phyloP scores from a whole-genome alignment of 2,888 invertebrate species.

The Agriotes lineatus region DNA sequence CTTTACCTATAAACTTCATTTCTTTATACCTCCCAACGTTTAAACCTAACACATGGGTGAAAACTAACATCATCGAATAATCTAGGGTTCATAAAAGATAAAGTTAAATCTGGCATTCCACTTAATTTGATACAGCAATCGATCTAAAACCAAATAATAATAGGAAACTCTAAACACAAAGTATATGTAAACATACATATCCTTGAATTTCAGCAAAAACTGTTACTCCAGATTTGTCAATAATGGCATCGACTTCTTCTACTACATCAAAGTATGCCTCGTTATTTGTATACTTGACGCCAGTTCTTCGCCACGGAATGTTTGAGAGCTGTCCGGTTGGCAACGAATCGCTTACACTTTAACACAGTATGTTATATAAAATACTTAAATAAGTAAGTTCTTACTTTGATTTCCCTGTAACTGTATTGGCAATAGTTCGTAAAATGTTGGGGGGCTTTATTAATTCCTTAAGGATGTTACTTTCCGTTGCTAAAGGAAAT shows the following conservation, averaged over 20 bases:
- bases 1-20: no score
- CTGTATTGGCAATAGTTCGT: constrained; percentile 96
- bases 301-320: constrained; percentile 97
- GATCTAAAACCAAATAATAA: constrained; percentile 76
- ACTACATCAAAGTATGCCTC: constrained; percentile 99
- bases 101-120: constrained; percentile 98
- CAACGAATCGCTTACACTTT: constrained; percentile 88
- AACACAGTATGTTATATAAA: constrained; percentile 28
- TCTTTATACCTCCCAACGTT: constrained; percentile 99
- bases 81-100: constrained; percentile 97
- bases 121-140: constrained; percentile 98
- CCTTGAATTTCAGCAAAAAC: constrained; percentile 99
- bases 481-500: constrained; percentile 97
- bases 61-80: constrained; percentile 99
- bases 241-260: constrained; percentile 99
- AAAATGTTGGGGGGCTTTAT: constrained; percentile 99
- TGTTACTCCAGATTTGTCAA: constrained; percentile 96
- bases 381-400: constrained; percentile 50
- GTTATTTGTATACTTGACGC: constrained; percentile 98
- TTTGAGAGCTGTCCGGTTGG: constrained; percentile 98
- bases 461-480: constrained; percentile 97
- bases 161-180: no score
- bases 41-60: constrained; percentile 98
- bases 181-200: no score
- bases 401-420: constrained; percentile 97